Percentiles rank a stretch among this genome's conserved stretches.
Conservation (phyloP, 2,113 vertebrate genomes). For the Siphamia tubifer region DNA sequence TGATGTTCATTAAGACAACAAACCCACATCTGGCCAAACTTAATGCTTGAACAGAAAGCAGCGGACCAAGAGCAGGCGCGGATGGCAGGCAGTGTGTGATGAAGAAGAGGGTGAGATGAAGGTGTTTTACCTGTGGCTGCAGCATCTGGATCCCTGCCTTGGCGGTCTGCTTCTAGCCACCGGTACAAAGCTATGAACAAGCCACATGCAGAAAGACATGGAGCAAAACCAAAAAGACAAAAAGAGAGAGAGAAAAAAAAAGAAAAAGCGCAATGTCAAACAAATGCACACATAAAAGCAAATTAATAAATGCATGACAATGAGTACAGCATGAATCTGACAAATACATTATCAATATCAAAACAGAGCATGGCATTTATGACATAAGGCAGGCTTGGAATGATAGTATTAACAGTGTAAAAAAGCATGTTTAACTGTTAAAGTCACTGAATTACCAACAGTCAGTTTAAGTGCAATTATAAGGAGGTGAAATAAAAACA, state of each 20-base stretch:
- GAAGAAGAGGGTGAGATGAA: neutral
- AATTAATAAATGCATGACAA: slow-evolving; percentile 39
- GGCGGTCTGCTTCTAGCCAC: slow-evolving; percentile 93
- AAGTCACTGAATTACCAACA: neutral
- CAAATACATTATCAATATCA: neutral
- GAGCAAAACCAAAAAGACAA: slow-evolving; percentile 69
- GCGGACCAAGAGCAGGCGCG: neutral
- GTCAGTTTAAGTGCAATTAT: neutral
- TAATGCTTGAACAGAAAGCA: neutral
- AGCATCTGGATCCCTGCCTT: slow-evolving; percentile 87
- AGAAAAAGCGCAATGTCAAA: slow-evolving; percentile 56
- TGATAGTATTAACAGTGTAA: neutral
- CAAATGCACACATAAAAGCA: slow-evolving; percentile 46
- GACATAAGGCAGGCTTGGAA: neutral
- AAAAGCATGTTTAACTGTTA: neutral
- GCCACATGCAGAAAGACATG: slow-evolving; percentile 81
- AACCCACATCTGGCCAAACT: too few species aligned
- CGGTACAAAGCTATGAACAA: slow-evolving; percentile 90
- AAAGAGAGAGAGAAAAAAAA: slow-evolving; percentile 25
- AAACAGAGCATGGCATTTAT: slow-evolving; percentile 13
- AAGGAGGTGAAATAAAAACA: neutral
- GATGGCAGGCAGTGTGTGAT: neutral
- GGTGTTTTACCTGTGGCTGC: slow-evolving; percentile 85
- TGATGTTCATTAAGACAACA: too few species aligned
- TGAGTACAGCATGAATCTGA: slow-evolving; percentile 32